phyloP scores from a whole-genome alignment of 1,140 invertebrate genomes.

The Hyposmocoma kahamanoa region DNA sequence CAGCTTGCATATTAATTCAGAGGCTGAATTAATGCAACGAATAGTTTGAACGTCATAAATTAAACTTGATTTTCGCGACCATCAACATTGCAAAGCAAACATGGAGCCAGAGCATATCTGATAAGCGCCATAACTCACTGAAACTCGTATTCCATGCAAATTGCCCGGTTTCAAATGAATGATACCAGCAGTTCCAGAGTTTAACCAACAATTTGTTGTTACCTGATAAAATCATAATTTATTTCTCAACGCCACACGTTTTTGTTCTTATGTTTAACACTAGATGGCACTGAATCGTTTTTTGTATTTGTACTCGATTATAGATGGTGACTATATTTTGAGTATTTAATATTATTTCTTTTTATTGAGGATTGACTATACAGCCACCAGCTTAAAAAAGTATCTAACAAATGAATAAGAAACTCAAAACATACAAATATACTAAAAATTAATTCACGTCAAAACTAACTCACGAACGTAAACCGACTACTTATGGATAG shows the following conservation, averaged over 20 bases:
- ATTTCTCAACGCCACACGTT: too few relatives aligned
- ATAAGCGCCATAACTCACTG: constrained; percentile 23
- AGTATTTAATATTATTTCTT: too few relatives aligned
- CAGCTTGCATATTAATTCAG: too few relatives aligned
- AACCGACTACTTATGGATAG: too few relatives aligned
- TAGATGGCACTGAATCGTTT: not conserved
- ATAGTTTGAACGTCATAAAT: constrained; percentile 1
- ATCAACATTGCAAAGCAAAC: constrained; percentile 10
- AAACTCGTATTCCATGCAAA: constrained; percentile 27
- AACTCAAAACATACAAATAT: too few relatives aligned
- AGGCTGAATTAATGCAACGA: too few relatives aligned
- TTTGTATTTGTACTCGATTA: not conserved
- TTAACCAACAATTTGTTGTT: constrained; percentile 8
- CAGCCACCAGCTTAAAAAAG: too few relatives aligned
- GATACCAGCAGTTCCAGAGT: not conserved
- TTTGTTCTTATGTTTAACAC: constrained; percentile 1
- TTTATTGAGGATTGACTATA: too few relatives aligned
- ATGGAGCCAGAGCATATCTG: constrained; percentile 13
- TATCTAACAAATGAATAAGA: too few relatives aligned
- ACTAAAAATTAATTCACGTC: too few relatives aligned
- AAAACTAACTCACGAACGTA: too few relatives aligned
- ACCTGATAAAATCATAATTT: constrained; percentile 7
- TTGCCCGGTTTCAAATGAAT: constrained; percentile 8
- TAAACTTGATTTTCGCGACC: constrained; percentile 1
- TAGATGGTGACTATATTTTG: not conserved